Conservation (phyloP, 2,888 invertebrate genomes). For the Euclidia mi region DNA sequence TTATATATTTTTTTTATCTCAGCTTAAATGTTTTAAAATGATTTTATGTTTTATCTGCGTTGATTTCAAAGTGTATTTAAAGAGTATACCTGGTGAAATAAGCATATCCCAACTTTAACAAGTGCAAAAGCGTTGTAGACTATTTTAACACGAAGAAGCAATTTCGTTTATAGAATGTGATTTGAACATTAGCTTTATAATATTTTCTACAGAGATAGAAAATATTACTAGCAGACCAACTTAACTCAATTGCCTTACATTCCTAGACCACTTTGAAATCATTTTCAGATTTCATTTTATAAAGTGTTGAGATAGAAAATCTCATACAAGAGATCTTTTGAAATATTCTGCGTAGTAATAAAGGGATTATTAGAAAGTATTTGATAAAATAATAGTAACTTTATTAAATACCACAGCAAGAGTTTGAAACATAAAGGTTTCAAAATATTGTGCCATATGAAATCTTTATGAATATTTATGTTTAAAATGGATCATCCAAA, state of each 20-base stretch:
- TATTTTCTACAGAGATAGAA: constrained; percentile 1
- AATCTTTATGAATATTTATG: constrained; percentile 7
- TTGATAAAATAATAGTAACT: too few relatives aligned
- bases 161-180: not conserved
- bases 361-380: not conserved
- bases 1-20: too few relatives aligned
- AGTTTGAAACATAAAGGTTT: not conserved
- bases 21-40: too few relatives aligned
- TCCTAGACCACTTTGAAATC: constrained; percentile 5
- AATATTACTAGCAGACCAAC: not conserved
- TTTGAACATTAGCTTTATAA: not conserved
- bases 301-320: not conserved
- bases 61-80: too few relatives aligned
- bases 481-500: constrained; percentile 2
- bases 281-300: not conserved
- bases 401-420: not conserved
- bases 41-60: too few relatives aligned
- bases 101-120: too few relatives aligned
- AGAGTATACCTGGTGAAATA: too few relatives aligned
- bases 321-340: not conserved
- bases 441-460: constrained; percentile 1
- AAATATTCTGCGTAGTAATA: too few relatives aligned
- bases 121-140: too few relatives aligned
- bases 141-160: too few relatives aligned
- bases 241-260: not conserved